phyloP scores from a whole-genome alignment of 2,797 vertebrate genomes.

The Meda fulgida region DNA sequence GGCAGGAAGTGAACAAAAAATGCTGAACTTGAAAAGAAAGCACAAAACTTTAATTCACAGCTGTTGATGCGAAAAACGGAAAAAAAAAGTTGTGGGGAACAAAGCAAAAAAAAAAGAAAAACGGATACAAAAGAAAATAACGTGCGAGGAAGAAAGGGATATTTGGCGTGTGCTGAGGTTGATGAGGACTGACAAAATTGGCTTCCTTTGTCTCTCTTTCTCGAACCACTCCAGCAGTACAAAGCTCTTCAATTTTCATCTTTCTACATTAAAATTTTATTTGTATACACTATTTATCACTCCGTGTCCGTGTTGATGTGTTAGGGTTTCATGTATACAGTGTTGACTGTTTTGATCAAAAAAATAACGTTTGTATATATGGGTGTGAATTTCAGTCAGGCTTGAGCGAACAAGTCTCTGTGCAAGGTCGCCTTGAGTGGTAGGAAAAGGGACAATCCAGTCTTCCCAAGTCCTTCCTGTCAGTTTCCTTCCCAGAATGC shows the following conservation, averaged over 20 bases:
- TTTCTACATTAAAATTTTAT: constrained; percentile 15
- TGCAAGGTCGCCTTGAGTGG: constrained; percentile 78
- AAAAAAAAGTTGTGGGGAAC: constrained; percentile 75
- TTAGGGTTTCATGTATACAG: constrained; percentile 64
- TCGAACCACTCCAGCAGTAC: constrained; percentile 45
- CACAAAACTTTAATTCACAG: constrained; percentile 91
- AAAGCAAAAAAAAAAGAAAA: constrained; percentile 76
- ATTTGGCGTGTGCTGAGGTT: constrained; percentile 70
- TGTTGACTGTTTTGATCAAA: constrained; percentile 66
- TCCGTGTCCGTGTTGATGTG: constrained; percentile 59
- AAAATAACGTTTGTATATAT: constrained; percentile 75
- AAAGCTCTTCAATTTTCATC: constrained; percentile 38
- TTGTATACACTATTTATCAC: constrained; percentile 56
- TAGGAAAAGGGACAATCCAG: constrained; percentile 54
- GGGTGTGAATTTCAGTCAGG: constrained; percentile 82
- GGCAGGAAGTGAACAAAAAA: constrained; percentile 70
- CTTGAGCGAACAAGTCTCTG: constrained; percentile 87
- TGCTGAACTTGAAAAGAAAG: constrained; percentile 76
- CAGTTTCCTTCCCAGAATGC: constrained; percentile 65
- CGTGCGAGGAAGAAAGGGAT: constrained; percentile 73
- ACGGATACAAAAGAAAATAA: constrained; percentile 65
- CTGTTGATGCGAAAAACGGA: constrained; percentile 67
- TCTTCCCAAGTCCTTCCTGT: constrained; percentile 58
- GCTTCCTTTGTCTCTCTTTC: constrained; percentile 57
- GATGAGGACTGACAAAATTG: constrained; percentile 43